Evolutionary conservation across 2,888 invertebrate species (phyloP).

Genomic region (Panopea generosa): DNA sequence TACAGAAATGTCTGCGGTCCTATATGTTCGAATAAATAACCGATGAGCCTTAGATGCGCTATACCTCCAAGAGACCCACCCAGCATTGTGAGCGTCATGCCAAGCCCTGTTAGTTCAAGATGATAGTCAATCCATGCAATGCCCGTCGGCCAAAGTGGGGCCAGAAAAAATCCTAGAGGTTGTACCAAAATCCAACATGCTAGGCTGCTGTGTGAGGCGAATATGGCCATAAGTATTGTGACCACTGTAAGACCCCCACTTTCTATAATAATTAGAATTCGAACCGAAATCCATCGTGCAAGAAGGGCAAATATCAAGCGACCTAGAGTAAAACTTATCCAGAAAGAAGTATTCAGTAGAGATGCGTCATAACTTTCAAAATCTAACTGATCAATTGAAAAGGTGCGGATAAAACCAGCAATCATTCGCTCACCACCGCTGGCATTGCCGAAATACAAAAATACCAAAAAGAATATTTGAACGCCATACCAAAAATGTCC

Average conservation of each 20-base stretch:
- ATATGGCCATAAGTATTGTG: slow-evolving; percentile 63
- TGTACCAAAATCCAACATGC: slow-evolving; percentile 68
- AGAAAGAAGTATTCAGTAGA: slow-evolving; percentile 70
- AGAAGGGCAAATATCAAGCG: slow-evolving; percentile 63
- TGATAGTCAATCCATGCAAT: slow-evolving; percentile 73
- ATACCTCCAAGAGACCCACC: slow-evolving; percentile 71
- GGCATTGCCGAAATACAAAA: slow-evolving; percentile 66
- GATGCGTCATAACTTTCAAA: slow-evolving; percentile 66
- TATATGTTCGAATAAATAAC: slow-evolving; percentile 67
- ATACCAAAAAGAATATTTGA: slow-evolving; percentile 57
- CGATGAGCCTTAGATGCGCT: slow-evolving; percentile 67
- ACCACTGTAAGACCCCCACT: slow-evolving; percentile 47
- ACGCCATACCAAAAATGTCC: slow-evolving; percentile 64
- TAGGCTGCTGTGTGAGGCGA: slow-evolving; percentile 47
- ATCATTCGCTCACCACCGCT: slow-evolving; percentile 71
- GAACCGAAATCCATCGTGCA: slow-evolving; percentile 63
- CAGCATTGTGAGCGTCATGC: slow-evolving; percentile 63
- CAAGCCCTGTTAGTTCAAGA: slow-evolving; percentile 70
- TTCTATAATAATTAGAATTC: slow-evolving; percentile 63
- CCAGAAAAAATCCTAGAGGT: slow-evolving; percentile 66
- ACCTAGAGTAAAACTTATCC: slow-evolving; percentile 71
- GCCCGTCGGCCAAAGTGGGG: slow-evolving; percentile 69
- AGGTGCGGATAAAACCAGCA: slow-evolving; percentile 72
- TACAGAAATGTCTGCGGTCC: slow-evolving; percentile 68
- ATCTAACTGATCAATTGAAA: slow-evolving; percentile 67